Evolutionary conservation across 2,888 invertebrate genomes (phyloP), one percentile per base, ranked within the genome.

Genomic region (Parapristionchus giblindavisi): DNA sequence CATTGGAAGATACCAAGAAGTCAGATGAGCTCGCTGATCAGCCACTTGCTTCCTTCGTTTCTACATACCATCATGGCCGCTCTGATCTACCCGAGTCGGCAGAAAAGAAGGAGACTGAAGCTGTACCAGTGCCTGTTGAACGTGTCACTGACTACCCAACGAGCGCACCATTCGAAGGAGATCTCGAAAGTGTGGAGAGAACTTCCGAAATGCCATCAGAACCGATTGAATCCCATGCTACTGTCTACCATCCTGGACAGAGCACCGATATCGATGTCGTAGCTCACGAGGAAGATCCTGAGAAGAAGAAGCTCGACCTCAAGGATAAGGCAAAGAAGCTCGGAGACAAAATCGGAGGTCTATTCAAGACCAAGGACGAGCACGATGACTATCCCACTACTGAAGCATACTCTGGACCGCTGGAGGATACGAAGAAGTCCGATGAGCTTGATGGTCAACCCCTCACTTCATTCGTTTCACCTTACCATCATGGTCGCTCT

Each of bases 271-370:
- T 40, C 5, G 38, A 21, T 48, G 48, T 21, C 48, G 48, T n/a
- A 2, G 48, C 48, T 21, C 48, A 48, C 48, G 58, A 58, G 21
- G 58, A 58, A 4, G 14, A 24, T 14, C n/a, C 63, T 24, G 63
- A 36, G 38, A 63, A 63, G 63, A 63, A 36, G 63, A 63, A 40
- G 40, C 36, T 63, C 63, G 63, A 63, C 63, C 24, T 63, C 40
- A 40, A 40, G 8, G 63, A 63, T 24, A 63, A 40, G 40, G 63
- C 63, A 11, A 63, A 63, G 40, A 40, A 36, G 36, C 6, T 63
- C 27, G 63, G 56, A 32, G 56, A 56, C 56, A 56, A 56, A 34
- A 56, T 63, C n/a, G 63, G 63, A 21, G 63, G 63, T 36, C 63
- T 63, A 8, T 63, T 63, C 63, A 63, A 63, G 38, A 29, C 38